These are phyloP conservation scores for Marisa cornuarietis DNA, from an alignment of 1,140 invertebrate species.

Conservation along the genomic window DNA sequence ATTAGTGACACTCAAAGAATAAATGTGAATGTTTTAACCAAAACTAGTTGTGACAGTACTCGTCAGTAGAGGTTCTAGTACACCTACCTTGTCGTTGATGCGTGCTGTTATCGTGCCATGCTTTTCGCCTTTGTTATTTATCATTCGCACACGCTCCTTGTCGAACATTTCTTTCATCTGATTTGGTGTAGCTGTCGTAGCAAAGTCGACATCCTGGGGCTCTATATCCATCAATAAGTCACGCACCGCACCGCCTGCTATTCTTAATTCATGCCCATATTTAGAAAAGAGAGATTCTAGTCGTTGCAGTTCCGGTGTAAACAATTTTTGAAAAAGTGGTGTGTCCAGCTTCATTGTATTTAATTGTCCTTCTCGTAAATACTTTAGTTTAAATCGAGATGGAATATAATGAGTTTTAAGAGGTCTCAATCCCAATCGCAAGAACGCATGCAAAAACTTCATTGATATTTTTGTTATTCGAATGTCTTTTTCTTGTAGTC, in stretches of 20 bases:
- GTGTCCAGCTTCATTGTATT: constrained; percentile 67
- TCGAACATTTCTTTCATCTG: constrained; percentile 97
- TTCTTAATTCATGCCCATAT: constrained; percentile 85
- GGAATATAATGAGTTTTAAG: neutral
- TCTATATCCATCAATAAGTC: constrained; percentile 89
- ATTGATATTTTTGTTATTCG: neutral
- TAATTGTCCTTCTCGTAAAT: constrained; percentile 31
- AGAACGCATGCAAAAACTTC: neutral
- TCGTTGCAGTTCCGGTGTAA: constrained; percentile 80
- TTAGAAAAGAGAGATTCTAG: constrained; percentile 81
- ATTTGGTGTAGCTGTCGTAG: constrained; percentile 93
- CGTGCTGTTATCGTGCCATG: constrained; percentile 98
- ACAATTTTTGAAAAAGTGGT: constrained; percentile 77
- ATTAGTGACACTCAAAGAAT: neutral
- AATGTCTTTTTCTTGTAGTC: too few relatives aligned
- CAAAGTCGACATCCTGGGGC: constrained; percentile 97
- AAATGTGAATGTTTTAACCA: too few relatives aligned
- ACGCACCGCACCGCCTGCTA: constrained; percentile 93
- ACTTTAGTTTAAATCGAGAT: too few relatives aligned
- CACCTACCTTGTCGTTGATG: constrained; percentile 87
- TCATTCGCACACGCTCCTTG: constrained; percentile 86
- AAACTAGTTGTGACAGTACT: too few relatives aligned
- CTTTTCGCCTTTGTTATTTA: constrained; percentile 93
- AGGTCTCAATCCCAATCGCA: neutral
- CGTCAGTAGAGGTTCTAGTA: neutral